Conservation (phyloP, 2,797 vertebrate species). For the Discoglossus pictus region DNA sequence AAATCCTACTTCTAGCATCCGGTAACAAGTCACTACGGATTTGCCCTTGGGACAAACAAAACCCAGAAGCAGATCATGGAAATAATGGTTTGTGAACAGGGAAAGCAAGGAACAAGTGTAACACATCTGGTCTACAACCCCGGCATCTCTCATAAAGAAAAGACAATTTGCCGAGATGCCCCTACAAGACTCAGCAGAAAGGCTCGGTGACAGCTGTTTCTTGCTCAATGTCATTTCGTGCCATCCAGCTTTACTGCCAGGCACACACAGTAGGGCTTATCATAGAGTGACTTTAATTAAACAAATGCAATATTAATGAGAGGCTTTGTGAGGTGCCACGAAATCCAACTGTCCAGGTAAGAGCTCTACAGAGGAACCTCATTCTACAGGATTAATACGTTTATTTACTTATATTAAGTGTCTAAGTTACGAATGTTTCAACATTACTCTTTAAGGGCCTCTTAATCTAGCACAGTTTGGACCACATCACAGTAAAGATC, state of each 20-base stretch:
- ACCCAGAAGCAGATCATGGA: conserved; percentile 11
- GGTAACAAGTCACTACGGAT: conserved; percentile 2
- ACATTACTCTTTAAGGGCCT: no score
- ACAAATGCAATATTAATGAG: conserved; percentile 44
- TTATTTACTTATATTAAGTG: no score
- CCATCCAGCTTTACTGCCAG: conserved; percentile 13
- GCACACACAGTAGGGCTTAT: conserved; percentile 7
- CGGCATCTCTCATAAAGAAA: not conserved
- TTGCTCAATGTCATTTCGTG: conserved; percentile 25
- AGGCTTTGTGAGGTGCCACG: not conserved
- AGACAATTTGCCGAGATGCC: not conserved
- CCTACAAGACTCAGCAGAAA: not conserved
- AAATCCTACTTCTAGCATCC: conserved; percentile 3
- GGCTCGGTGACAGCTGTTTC: conserved; percentile 21
- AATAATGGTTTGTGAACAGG: conserved; percentile 20
- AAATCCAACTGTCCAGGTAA: no score
- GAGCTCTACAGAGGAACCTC: not conserved
- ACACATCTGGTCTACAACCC: conserved; percentile 32
- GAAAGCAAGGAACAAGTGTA: conserved; percentile 8
- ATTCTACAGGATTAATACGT: not conserved
- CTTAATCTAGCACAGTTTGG: no score
- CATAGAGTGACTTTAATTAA: conserved; percentile 36
- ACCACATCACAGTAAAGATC: no score
- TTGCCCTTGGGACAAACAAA: conserved; percentile 2
- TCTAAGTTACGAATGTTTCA: no score